Percentiles rank a stretch among this genome's conserved stretches.
phyloP scores from a whole-genome alignment of 2,888 invertebrate genomes.

The Selenia dentaria region DNA sequence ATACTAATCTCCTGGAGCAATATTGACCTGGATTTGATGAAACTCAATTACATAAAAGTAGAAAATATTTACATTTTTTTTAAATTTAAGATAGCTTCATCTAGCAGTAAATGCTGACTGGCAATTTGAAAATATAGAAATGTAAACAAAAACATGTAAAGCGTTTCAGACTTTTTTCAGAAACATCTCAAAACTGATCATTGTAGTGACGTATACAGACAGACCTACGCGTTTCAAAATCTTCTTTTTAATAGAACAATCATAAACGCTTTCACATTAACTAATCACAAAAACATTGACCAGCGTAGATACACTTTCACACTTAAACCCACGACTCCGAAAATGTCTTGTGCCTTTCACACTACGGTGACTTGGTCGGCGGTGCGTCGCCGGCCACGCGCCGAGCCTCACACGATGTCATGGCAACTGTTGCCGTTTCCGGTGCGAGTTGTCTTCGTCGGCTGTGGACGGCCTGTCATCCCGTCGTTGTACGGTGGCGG shows the following conservation, averaged over 20 bases:
- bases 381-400: conserved; percentile 60
- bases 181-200: no score
- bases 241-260: neutral
- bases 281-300: neutral
- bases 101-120: no score
- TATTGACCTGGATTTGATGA: no score
- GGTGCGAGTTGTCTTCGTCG: conserved; percentile 88
- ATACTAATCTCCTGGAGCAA: no score
- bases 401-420: conserved; percentile 79
- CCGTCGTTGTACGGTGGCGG: conserved; percentile 74
- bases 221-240: neutral
- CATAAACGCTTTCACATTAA: neutral
- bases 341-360: conserved; percentile 37
- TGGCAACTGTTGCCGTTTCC: conserved; percentile 88
- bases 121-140: no score
- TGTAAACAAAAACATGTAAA: no score
- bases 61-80: no score
- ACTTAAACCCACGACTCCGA: neutral
- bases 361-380: conserved; percentile 66
- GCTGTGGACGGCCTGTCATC: conserved; percentile 67
- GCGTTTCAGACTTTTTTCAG: no score
- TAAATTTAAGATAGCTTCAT: no score
- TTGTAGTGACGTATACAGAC: no score
- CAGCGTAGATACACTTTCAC: neutral
- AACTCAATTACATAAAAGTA: no score